phyloP scores from a whole-genome alignment of 2,113 vertebrate genomes.

The Pituophis catenifer region DNA sequence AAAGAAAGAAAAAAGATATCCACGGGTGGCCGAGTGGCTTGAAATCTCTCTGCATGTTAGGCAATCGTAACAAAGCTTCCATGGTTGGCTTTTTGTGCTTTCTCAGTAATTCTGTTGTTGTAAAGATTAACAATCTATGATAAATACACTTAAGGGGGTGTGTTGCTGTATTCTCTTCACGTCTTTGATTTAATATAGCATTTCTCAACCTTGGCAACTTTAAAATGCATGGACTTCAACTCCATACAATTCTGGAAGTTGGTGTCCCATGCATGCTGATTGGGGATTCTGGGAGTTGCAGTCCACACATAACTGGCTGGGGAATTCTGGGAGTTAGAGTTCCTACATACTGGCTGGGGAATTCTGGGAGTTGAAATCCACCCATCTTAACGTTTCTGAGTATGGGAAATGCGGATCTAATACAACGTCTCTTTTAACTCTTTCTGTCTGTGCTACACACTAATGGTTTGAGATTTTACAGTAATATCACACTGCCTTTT shows the following conservation, averaged over 20 bases:
- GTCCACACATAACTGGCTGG: background rate
- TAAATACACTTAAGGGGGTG: constrained; percentile 10
- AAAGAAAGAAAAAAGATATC: constrained; percentile 58
- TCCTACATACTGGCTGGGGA: background rate
- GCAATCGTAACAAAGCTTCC: constrained; percentile 68
- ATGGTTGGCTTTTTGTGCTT: constrained; percentile 59
- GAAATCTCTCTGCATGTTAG: constrained; percentile 69
- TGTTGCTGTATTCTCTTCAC: constrained; percentile 27
- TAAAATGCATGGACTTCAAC: background rate
- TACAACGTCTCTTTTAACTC: constrained; percentile 39
- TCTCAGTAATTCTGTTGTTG: constrained; percentile 43
- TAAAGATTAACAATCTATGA: constrained; percentile 41
- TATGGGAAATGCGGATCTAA: constrained; percentile 25
- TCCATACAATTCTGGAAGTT: background rate
- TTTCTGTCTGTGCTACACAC: constrained; percentile 57
- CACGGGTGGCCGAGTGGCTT: constrained; percentile 50
- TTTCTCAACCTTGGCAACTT: constrained; percentile 3
- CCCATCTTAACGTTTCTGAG: background rate
- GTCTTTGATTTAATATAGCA: constrained; percentile 50
- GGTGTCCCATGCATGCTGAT: background rate
- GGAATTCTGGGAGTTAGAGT: background rate
- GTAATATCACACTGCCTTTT: constrained; percentile 39
- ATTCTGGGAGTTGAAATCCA: background rate
- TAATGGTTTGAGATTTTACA: constrained; percentile 65
- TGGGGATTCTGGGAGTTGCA: background rate